Evolutionary conservation across 2,797 vertebrate species (phyloP).

Genomic region (Lithobates pipiens): DNA sequence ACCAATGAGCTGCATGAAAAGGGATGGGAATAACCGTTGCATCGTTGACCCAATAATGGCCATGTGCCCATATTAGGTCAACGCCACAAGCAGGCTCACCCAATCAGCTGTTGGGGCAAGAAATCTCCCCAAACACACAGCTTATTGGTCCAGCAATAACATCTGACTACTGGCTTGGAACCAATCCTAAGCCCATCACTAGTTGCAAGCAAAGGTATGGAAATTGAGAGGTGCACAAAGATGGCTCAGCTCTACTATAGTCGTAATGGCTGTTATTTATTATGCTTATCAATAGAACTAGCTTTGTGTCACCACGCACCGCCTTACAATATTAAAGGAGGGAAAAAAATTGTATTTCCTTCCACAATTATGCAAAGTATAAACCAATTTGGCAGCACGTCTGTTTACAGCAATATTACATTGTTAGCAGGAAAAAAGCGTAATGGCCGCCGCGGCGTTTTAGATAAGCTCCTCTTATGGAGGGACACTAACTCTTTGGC

Average conservation of each 20-base stretch:
- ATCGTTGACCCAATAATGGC: no score
- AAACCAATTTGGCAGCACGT: conserved; percentile 77
- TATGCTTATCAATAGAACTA: conserved; percentile 22
- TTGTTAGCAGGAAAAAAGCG: conserved; percentile 76
- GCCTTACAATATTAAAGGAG: conserved; percentile 41
- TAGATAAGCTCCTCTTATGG: conserved; percentile 72
- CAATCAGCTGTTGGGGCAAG: no score
- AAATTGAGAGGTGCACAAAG: background rate
- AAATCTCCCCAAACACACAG: no score
- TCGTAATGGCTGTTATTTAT: conserved; percentile 20
- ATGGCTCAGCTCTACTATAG: background rate
- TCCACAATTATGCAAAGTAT: conserved; percentile 76
- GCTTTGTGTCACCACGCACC: conserved; percentile 2
- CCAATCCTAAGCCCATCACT: no score
- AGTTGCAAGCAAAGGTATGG: background rate
- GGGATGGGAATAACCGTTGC: no score
- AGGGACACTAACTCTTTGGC: conserved; percentile 83
- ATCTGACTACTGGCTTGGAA: no score
- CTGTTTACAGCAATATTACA: conserved; percentile 79
- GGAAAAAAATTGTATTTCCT: conserved; percentile 63
- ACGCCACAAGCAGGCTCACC: no score
- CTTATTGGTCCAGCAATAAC: no score
- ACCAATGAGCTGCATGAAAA: no score
- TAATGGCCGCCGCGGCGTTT: conserved; percentile 77
- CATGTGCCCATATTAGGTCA: no score